A percentile compares a stretch with the other conserved stretches of the same genome.
These are phyloP conservation scores for Pollenia griseotomentosa DNA, from an alignment of 2,888 invertebrate species.

Conservation along the genomic window DNA sequence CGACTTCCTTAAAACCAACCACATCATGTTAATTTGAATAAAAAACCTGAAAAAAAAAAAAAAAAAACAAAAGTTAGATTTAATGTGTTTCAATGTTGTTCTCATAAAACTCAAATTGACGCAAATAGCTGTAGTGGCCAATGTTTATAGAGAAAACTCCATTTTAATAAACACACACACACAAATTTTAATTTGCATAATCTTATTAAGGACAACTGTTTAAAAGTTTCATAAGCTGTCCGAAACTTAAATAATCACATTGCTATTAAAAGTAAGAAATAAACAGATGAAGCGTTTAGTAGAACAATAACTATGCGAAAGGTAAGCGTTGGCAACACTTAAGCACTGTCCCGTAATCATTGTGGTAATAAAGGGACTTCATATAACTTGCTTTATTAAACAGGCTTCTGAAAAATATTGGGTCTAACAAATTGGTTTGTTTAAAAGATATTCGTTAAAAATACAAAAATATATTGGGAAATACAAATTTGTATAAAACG, in stretches of 20 bases:
- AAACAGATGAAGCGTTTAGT: no score
- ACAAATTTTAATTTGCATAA: constrained; percentile 57
- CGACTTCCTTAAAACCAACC: background rate
- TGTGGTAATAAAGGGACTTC: no score
- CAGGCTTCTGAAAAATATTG: no score
- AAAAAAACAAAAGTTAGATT: constrained; percentile 15
- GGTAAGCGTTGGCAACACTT: no score
- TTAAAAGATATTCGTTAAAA: no score
- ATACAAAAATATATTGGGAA: no score
- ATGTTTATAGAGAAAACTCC: constrained; percentile 30
- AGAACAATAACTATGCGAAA: no score
- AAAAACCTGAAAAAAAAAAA: background rate
- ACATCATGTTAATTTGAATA: background rate
- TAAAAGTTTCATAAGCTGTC: constrained; percentile 7
- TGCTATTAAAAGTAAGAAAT: background rate
- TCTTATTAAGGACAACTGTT: constrained; percentile 40
- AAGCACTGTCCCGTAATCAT: no score
- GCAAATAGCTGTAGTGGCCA: constrained; percentile 39
- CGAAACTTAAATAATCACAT: background rate
- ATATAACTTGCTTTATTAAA: no score
- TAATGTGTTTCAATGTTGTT: constrained; percentile 18
- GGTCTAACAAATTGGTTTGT: no score
- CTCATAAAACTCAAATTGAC: constrained; percentile 53
- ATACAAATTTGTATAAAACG: no score
- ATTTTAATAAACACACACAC: background rate